These are phyloP conservation scores for Plectrocnemia conspersa DNA, from an alignment of 1,140 invertebrate genomes.

Conservation along the genomic window DNA sequence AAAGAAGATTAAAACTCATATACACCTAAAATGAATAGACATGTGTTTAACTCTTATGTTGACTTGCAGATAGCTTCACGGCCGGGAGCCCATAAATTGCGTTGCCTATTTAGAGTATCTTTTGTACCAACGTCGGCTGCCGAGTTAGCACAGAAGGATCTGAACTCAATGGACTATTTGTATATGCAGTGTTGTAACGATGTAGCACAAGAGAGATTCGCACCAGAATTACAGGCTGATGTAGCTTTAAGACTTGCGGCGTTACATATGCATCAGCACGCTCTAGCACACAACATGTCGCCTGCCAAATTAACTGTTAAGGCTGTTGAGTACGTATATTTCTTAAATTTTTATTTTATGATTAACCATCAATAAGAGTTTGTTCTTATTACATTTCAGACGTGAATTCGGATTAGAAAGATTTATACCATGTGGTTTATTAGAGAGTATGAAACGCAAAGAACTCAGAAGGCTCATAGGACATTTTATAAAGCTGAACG, in stretches of 20 bases:
- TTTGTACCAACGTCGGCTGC: constrained; percentile 83
- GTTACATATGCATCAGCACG: constrained; percentile 86
- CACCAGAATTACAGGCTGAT: constrained; percentile 84
- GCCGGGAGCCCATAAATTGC: constrained; percentile 80
- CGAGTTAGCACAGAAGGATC: constrained; percentile 74
- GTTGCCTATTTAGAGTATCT: constrained; percentile 82
- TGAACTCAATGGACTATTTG: constrained; percentile 83
- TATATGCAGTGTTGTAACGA: constrained; percentile 91
- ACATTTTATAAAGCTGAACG: constrained; percentile 83
- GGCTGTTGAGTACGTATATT: constrained; percentile 73
- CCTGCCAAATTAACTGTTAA: constrained; percentile 77
- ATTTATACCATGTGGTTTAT: constrained; percentile 78
- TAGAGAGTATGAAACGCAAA: constrained; percentile 87
- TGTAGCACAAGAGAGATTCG: constrained; percentile 84
- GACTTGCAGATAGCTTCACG: constrained; percentile 74
- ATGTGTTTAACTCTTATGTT: not conserved
- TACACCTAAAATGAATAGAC: no score
- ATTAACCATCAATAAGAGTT: not conserved
- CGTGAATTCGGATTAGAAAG: constrained; percentile 83
- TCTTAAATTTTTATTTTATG: no score
- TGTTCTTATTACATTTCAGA: constrained; percentile 51
- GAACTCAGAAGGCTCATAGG: constrained; percentile 77
- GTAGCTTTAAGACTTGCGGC: constrained; percentile 79
- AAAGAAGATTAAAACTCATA: no score
- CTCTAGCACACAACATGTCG: constrained; percentile 69